phyloP scores from a whole-genome alignment of 2,113 vertebrate genomes.

The Planiliza haematocheilus region DNA sequence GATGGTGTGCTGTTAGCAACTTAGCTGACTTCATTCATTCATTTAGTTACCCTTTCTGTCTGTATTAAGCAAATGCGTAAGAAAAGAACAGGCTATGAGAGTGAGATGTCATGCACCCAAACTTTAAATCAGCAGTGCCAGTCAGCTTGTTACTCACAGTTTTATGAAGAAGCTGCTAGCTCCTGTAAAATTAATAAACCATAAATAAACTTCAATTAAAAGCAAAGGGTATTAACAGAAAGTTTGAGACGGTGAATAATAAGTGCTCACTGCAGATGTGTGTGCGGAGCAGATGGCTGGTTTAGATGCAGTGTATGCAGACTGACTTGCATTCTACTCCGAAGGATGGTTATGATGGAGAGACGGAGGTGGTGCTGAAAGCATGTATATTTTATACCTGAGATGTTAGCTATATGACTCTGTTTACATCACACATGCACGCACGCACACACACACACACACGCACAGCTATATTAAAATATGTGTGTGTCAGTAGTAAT shows the following conservation, averaged over 20 bases:
- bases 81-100: too few species aligned
- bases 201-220: conserved; percentile 2
- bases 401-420: neutral
- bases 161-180: neutral
- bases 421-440: conserved; percentile 20
- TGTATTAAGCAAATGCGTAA: too few species aligned
- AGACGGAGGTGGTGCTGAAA: conserved; percentile 3
- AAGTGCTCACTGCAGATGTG: neutral
- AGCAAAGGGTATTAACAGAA: neutral
- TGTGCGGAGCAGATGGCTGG: conserved; percentile 16
- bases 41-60: too few species aligned
- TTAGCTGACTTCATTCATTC: too few species aligned
- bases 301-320: neutral
- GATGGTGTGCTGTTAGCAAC: too few species aligned
- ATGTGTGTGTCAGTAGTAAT: conserved; percentile 59
- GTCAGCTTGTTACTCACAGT: neutral
- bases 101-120: too few species aligned
- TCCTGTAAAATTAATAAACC: neutral
- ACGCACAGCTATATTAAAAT: conserved; percentile 29
- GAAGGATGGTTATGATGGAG: neutral
- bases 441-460: conserved; percentile 6
- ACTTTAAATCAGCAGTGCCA: too few species aligned
- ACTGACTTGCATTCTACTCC: conserved; percentile 5
- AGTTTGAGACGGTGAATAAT: neutral
- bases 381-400: neutral